phyloP scores from a whole-genome alignment of 2,888 invertebrate species.

The Epistrophella euchroma region DNA sequence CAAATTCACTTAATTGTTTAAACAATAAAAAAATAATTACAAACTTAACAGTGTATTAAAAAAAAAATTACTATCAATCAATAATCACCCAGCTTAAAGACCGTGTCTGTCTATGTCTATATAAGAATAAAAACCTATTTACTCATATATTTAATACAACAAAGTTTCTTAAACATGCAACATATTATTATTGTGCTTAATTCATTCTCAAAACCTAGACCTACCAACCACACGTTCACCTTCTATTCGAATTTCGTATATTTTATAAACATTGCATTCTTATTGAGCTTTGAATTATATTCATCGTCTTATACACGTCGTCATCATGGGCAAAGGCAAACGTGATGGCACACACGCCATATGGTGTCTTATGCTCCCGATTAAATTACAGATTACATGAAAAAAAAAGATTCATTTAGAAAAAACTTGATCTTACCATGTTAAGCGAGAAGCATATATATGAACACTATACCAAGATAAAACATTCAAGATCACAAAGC shows the following conservation, averaged over 20 bases:
- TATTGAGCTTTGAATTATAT: slow-evolving; percentile 1
- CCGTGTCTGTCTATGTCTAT: neutral
- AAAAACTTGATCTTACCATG: slow-evolving; percentile 44
- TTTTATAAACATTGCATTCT: neutral
- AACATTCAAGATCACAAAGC: slow-evolving; percentile 46
- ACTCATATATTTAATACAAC: neutral
- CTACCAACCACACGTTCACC: neutral
- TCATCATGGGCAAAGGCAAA: neutral
- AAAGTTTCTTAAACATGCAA: neutral
- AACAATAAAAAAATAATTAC: slow-evolving; percentile 10
- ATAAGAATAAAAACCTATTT: neutral
- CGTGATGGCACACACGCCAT: slow-evolving; percentile 6
- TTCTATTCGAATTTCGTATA: slow-evolving; percentile 1
- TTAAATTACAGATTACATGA: slow-evolving; percentile 13
- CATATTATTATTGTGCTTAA: neutral
- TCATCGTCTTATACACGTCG: neutral
- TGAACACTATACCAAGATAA: slow-evolving; percentile 29
- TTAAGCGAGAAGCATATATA: slow-evolving; percentile 19
- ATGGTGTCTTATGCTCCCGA: slow-evolving; percentile 43
- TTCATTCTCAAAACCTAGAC: slow-evolving; percentile 3
- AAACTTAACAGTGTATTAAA: neutral
- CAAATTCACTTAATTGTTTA: neutral
- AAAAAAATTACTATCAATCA: neutral
- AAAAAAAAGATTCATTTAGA: slow-evolving; percentile 12
- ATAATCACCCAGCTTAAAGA: slow-evolving; percentile 7